These are phyloP conservation scores for Glyphotaelius pellucidus DNA, from an alignment of 2,888 invertebrate species.

Conservation along the genomic window DNA sequence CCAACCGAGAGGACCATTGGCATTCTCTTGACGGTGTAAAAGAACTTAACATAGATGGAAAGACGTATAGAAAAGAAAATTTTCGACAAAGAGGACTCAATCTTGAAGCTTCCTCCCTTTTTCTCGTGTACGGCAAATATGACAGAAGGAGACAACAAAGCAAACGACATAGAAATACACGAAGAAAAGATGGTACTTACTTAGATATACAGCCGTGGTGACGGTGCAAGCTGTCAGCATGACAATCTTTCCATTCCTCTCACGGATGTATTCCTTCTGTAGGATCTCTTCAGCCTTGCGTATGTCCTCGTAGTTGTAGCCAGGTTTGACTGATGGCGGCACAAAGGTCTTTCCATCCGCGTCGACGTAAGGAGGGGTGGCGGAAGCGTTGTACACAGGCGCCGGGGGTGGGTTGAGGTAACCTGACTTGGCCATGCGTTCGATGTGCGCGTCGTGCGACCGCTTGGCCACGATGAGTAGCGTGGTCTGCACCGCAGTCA, in stretches of 20 bases:
- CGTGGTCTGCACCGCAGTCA: slow-evolving; percentile 76
- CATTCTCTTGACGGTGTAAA: too few relatives aligned
- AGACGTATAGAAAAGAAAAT: too few relatives aligned
- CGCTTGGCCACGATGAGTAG: slow-evolving; percentile 69
- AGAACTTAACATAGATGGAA: too few relatives aligned
- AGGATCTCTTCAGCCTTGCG: not conserved
- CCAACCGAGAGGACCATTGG: too few relatives aligned
- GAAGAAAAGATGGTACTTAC: not conserved
- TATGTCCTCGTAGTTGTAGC: not conserved
- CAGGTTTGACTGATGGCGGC: not conserved
- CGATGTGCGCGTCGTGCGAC: not conserved
- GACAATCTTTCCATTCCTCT: slow-evolving; percentile 32
- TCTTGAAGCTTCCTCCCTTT: too few relatives aligned
- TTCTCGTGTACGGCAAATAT: too few relatives aligned
- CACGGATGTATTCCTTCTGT: not conserved
- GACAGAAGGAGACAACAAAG: too few relatives aligned
- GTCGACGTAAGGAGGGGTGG: not conserved
- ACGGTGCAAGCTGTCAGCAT: slow-evolving; percentile 13
- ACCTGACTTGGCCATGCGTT: not conserved
- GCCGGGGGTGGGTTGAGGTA: not conserved
- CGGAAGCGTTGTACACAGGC: not conserved
- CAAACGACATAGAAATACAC: too few relatives aligned
- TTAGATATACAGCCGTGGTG: slow-evolving; percentile 31
- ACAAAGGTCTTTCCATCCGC: not conserved
- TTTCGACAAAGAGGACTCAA: too few relatives aligned